Base-by-base conservation (phyloP, 2,888 invertebrate genomes). In the Mythimna ferrago region DNA sequence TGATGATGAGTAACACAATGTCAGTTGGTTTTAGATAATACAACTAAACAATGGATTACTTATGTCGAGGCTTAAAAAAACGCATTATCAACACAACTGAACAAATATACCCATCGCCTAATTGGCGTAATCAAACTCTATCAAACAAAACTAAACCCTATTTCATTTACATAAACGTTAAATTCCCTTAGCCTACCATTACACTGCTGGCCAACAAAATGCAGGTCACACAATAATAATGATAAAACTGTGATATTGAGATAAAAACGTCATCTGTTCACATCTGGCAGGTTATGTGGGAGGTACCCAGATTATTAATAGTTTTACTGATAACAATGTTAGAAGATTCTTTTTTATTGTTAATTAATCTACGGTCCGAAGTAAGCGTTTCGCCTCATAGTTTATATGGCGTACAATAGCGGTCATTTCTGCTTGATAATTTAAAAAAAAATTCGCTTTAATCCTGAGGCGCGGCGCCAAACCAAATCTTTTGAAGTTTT, bases 221-320 rank as follows among this genome's bases (percentile, higher is more conserved):
- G 44, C 66, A 67, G 82, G 82, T 66, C 82, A 79, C 32, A 32
- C n/a, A n/a, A 63, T 54, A 44, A 51, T 64, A 19, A 82, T 60
- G 70, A 78, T 71, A 78, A 81, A 38, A 65, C 60, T 2, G 26
- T 48, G 51, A 65, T 51, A 44, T 51, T 66, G 48, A 38, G 66
- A 78, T 71, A 79, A 79, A 60, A 81, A 76, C 38, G 14, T 66
- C 81, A 78, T 78, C 32, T 41, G 58, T 48, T 6, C 38, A 78
- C 79, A 79, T 82, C 78, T 79, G 79, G 82, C 48, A 5, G 6
- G 38, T 72, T 16, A 79, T 82, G 60, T 78, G 83, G 71, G 4
- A 19, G 71, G 66, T 64, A 78, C 63, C 26, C n/a, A 35, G 32
- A 56, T 66, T 38, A 48, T 41, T 26, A 32, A 32, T 16, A 54